A percentile compares a stretch with the other conserved stretches of the same genome.
Conservation (phyloP, 2,797 vertebrate genomes). For the Strix occidentalis region DNA sequence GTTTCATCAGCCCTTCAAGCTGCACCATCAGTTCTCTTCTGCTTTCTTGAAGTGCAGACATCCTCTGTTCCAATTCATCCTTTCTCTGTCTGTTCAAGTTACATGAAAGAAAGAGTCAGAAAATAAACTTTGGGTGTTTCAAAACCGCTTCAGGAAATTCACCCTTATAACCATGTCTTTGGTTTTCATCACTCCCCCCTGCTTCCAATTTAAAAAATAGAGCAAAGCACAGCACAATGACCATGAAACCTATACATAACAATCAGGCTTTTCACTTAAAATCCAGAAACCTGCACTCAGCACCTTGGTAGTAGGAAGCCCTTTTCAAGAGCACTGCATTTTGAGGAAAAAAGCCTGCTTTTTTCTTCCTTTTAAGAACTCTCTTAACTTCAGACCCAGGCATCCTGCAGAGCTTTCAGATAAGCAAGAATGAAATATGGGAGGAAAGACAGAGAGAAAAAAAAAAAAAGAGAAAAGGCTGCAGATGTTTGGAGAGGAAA, state of each 20-base stretch:
- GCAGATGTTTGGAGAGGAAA: neutral
- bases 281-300: neutral
- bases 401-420: neutral
- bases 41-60: constrained; percentile 97
- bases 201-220: neutral
- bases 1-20: constrained; percentile 96
- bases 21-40: constrained; percentile 96
- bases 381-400: neutral
- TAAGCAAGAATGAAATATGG: neutral
- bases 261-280: no score
- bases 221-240: neutral
- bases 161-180: rapidly evolving
- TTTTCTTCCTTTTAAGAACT: neutral
- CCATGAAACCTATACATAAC: rapidly evolving
- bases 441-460: neutral
- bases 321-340: neutral
- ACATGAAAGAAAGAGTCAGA: neutral
- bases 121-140: neutral
- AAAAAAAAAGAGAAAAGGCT: neutral
- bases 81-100: constrained; percentile 87
- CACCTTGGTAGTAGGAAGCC: neutral
- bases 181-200: neutral
- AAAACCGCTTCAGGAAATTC: neutral
- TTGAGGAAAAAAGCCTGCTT: neutral
- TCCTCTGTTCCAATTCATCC: constrained; percentile 94